Evolutionary conservation across 2,797 vertebrate genomes (phyloP).

Genomic region (Odontamblyopus lacepedii): DNA sequence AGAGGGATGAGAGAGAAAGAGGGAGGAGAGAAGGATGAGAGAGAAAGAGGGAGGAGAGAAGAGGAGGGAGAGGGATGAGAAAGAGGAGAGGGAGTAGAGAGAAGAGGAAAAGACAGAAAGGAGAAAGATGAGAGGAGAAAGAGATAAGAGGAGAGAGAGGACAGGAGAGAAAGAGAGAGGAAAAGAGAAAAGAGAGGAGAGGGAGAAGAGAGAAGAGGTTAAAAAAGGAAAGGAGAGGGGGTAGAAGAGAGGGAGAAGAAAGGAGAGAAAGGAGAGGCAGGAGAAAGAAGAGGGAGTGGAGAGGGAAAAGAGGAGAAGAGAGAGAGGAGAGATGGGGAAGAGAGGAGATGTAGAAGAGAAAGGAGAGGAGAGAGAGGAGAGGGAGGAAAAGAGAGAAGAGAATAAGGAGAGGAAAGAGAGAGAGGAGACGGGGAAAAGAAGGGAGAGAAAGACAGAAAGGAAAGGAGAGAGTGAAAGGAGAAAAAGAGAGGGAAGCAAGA

Average conservation of each 20-base stretch:
- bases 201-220: neutral
- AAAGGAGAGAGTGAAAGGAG: conserved; percentile 3
- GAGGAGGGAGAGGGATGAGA: neutral
- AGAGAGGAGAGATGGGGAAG: no score
- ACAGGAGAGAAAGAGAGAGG: conserved; percentile 6
- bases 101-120: conserved; percentile 20
- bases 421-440: no score
- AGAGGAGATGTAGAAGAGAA: conserved; percentile 36
- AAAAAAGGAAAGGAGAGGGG: conserved; percentile 14
- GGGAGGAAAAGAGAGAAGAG: neutral
- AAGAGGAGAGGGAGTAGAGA: conserved; percentile 39
- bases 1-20: conserved; percentile 8
- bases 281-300: no score
- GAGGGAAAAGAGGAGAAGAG: no score
- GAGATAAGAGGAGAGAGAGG: neutral
- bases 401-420: neutral
- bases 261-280: no score
- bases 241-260: neutral
- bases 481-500: no score
- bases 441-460: no score
- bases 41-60: no score
- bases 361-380: conserved; percentile 19
- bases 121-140: no score
- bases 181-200: neutral
- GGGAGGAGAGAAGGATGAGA: no score